Conservation (phyloP, 2,797 vertebrate species). For the Rhynchotus rufescens region DNA sequence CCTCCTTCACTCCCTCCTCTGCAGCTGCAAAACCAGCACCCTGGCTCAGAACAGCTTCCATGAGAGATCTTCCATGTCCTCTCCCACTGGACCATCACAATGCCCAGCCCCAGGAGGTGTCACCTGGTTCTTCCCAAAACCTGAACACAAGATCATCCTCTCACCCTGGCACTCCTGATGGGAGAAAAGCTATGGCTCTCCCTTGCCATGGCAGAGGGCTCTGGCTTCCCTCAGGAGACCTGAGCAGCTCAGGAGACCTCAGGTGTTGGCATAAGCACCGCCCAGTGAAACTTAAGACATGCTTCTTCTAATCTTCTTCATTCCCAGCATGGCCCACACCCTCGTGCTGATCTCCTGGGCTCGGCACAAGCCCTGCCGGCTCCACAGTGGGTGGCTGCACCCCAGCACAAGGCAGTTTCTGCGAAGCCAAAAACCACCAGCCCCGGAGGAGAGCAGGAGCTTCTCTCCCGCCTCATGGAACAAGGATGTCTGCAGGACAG, state of each 20-base stretch:
- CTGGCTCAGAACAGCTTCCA: not conserved
- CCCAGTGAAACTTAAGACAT: not conserved
- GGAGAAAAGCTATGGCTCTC: not conserved
- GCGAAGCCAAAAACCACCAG: not conserved
- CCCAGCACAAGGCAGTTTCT: not conserved
- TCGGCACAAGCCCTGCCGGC: not conserved
- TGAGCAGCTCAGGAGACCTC: not conserved
- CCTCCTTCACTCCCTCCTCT: not conserved
- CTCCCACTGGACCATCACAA: not conserved
- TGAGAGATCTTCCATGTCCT: too few relatives aligned
- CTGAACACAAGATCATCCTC: not conserved
- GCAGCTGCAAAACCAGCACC: not conserved
- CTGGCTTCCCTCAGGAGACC: not conserved
- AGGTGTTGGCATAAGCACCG: not conserved
- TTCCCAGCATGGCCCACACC: not conserved
- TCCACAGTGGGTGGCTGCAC: not conserved
- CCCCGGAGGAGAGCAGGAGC: not conserved
- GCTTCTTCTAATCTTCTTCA: not conserved
- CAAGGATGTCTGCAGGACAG: not conserved
- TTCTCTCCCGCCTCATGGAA: not conserved
- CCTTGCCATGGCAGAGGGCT: not conserved
- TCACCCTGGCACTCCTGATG: rapidly evolving
- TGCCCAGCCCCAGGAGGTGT: not conserved
- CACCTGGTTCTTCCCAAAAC: too few relatives aligned
- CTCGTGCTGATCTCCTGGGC: not conserved